These are phyloP conservation scores for Syngnathus acus DNA, from an alignment of 2,797 vertebrate genomes.

Conservation along the genomic window DNA sequence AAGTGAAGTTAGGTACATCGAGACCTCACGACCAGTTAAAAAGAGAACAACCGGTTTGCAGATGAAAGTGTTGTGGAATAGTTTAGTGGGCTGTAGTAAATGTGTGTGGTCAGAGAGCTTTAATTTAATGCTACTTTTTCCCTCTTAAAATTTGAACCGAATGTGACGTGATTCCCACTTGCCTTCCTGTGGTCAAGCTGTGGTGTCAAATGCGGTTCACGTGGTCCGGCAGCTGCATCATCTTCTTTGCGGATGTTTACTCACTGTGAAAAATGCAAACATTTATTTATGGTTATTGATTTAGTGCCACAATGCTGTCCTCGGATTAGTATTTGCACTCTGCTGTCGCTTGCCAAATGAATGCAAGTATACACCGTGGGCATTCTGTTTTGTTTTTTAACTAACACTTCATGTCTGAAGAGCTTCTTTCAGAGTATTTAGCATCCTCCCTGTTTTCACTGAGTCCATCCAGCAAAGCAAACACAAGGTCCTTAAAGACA, in stretches of 20 bases:
- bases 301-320: constrained; percentile 34
- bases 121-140: constrained; percentile 18
- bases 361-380: neutral
- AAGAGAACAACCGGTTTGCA: constrained; percentile 15
- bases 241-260: constrained; percentile 26
- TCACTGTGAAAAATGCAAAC: constrained; percentile 18
- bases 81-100: constrained; percentile 13
- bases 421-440: constrained; percentile 50
- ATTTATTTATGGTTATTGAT: constrained; percentile 12
- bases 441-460: constrained; percentile 20
- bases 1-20: constrained; percentile 5
- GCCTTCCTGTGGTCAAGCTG: constrained; percentile 36
- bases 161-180: constrained; percentile 25
- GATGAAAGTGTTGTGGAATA: constrained; percentile 12
- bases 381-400: constrained; percentile 30
- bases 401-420: constrained; percentile 48
- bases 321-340: constrained; percentile 6
- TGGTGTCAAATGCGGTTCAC: constrained; percentile 36
- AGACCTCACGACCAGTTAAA: constrained; percentile 10
- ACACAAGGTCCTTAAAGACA: constrained; percentile 18
- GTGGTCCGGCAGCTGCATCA: constrained; percentile 27
- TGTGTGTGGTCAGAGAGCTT: constrained; percentile 19
- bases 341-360: neutral
- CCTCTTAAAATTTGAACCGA: constrained; percentile 11
- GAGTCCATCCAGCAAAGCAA: constrained; percentile 22